Evolutionary conservation across 2,113 vertebrate genomes (phyloP), one percentile per base, ranked within the genome.

Genomic region (Apistogramma diplotaenia): DNA sequence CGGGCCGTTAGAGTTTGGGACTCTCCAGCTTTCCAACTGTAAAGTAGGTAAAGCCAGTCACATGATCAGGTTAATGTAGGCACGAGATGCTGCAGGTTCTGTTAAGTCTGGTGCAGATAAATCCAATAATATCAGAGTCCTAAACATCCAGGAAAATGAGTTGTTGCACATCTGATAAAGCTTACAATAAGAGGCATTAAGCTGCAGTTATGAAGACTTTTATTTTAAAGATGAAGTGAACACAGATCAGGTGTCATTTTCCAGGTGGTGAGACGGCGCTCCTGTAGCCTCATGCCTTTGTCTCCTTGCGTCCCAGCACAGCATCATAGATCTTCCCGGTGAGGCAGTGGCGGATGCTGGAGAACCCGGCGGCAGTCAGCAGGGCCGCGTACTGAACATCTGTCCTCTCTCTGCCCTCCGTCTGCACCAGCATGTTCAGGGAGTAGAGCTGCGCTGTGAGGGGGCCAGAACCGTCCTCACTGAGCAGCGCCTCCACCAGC

Each of bases 371-470:
- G 2, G 91, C 72, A 1, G 82, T 19, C 2, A 97, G 91, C n/a
- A 98, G 95, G 3, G 70, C 76, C 2, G 25, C 73, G 89, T 96
- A 97, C 85, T 97, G 94, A 5, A 89, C 73, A 23, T 89, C 85
- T 8, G 92, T 96, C 59, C 96, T 46, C 89, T 98, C 97, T 13
- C 89, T 94, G 8, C 97, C 97, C 90, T 96, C 96, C 0, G 96
- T 96, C 95, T 98, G 97, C 3, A 97, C 93, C 77, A 98, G 92
- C 97, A 97, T 97, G 85, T 97, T 98, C 18, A 99, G 92, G 0
- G 95, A 97, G 85, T 93, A 95, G 4, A 98, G 95, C 10, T 97
- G 96, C 0, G 92, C 92, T 4, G 91, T 94, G 15, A 96, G 78
- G 0, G 97, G 96, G 0, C 97, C 97, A 5, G 94, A 94, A 19